Base-by-base conservation (phyloP, 2,113 vertebrate genomes). In the Calcarius ornatus region DNA sequence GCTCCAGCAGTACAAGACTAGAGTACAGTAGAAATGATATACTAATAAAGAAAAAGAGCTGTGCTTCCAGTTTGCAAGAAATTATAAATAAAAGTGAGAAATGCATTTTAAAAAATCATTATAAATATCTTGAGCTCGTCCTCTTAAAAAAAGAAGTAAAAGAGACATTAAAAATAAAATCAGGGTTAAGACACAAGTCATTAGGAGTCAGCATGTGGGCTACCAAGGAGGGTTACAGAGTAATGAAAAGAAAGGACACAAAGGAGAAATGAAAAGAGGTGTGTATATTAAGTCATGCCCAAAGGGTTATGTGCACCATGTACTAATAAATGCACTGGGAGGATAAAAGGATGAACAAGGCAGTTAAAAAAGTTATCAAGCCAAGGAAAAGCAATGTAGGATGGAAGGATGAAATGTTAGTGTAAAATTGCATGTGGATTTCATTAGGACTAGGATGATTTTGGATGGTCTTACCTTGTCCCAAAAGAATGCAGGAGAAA, bases 231-330 rank as follows among this genome's bases (percentile, higher is more conserved):
- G 51, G 76, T 75, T 86, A 95, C 45, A 95, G 83, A 83, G 45
- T 82, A 96, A 96, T 96, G 92, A 90, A 94, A 79, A 94, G 72
- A 93, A 92, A 97, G 93, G 95, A 95, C 96, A 95, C 76, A 85
- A 68, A 95, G 95, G 95, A 96, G 88, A 96, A 95, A 96, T 86
- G 68, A 88, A 94, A 86, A 83, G n/a, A 92, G 40, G 40, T 79
- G 37, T 82, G 90, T 92, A 77, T 90, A 97, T 96, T 92, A 96
- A 95, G 75, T 90, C 60, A 76, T 95, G 86, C 88, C 95, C 90
- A 88, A 91, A 94, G 85, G 95, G 81, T 93, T 95, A 88, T 92
- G 72, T 86, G 76, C 47, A 90, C 85, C 83, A 91, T 93, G 92
- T 97, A 95, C 78, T 94, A 96, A 96, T 94, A 96, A 96, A 95